Evolutionary conservation across 2,888 invertebrate species (phyloP).

Genomic region (Furcula furcula): DNA sequence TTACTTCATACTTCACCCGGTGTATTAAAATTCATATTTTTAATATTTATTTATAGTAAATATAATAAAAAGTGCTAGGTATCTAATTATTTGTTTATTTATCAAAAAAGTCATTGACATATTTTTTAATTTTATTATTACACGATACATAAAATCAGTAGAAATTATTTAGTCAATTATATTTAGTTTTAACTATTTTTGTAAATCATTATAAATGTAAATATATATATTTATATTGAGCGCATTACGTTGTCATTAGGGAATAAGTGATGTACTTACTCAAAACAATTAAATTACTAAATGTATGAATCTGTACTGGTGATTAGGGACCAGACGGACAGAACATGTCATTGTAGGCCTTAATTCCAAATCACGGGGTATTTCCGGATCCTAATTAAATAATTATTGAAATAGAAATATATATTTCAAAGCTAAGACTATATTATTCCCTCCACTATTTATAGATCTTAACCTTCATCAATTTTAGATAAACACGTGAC

Average conservation of each 20-base stretch:
- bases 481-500: slow-evolving; percentile 34
- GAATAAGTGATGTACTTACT: slow-evolving; percentile 18
- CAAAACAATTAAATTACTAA: slow-evolving; percentile 23
- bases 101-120: neutral
- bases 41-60: slow-evolving; percentile 1
- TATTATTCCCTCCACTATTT: slow-evolving; percentile 72
- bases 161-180: slow-evolving; percentile 27
- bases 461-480: slow-evolving; percentile 48
- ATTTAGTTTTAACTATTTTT: slow-evolving; percentile 10
- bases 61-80: neutral
- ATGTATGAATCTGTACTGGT: slow-evolving; percentile 53
- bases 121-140: no score
- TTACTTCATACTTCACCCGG: slow-evolving; percentile 7
- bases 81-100: neutral
- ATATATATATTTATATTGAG: no score
- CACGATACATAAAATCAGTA: neutral
- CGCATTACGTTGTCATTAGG: no score
- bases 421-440: slow-evolving; percentile 62
- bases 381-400: slow-evolving; percentile 29
- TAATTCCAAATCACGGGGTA: slow-evolving; percentile 41
- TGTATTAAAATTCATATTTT: no score
- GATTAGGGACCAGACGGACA: slow-evolving; percentile 65
- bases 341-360: slow-evolving; percentile 51
- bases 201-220: slow-evolving; percentile 24
- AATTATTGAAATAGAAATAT: slow-evolving; percentile 22